A percentile compares a stretch with the other conserved stretches of the same genome.
Evolutionary conservation across 2,113 vertebrate genomes (phyloP).

Genomic region (Grantiella picta): DNA sequence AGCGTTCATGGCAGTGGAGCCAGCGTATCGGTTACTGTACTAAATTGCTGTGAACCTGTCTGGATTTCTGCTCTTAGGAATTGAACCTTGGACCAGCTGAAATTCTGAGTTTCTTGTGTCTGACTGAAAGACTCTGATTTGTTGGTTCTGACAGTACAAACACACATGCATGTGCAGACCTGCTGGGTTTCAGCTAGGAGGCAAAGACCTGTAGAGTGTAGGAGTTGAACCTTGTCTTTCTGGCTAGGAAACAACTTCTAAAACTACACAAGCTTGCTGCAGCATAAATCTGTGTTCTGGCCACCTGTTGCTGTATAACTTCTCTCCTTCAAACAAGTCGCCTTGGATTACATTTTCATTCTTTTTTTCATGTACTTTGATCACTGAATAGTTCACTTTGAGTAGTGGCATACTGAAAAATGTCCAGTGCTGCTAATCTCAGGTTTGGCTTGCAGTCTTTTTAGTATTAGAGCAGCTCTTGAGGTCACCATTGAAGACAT

Average conservation of each 20-base stretch:
- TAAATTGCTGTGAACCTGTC: neutral
- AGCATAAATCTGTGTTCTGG: neutral
- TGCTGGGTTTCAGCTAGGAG: neutral
- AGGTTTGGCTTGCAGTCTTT: neutral
- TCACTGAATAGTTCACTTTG: neutral
- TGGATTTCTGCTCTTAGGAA: neutral
- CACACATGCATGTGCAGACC: fast-evolving
- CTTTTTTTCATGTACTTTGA: neutral
- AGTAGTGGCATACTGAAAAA: neutral
- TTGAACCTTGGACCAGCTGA: neutral
- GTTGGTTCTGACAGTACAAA: neutral
- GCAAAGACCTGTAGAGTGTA: fast-evolving
- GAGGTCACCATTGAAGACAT: neutral
- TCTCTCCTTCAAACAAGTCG: neutral
- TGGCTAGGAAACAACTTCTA: neutral
- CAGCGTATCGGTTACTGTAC: neutral
- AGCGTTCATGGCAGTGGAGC: neutral
- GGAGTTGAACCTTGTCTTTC: neutral
- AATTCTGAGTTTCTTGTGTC: neutral
- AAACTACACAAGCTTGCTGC: neutral
- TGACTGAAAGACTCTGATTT: neutral
- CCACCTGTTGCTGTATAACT: neutral
- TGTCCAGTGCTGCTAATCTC: neutral
- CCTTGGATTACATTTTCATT: neutral
- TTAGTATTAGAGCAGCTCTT: neutral